Evolutionary conservation across 2,888 invertebrate species (phyloP).

Genomic region (Apodemia mormo): DNA sequence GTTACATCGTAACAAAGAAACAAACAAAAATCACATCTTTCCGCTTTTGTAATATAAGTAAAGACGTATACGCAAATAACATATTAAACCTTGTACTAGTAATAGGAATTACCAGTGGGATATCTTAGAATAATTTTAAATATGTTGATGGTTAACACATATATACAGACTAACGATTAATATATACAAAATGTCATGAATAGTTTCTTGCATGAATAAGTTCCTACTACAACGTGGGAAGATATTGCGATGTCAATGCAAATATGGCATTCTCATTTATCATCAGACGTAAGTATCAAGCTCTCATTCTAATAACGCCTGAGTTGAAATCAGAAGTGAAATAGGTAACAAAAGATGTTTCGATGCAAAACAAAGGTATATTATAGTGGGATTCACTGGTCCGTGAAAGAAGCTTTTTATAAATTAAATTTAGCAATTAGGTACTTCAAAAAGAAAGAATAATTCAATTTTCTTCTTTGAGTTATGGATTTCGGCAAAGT

Average conservation of each 20-base stretch:
- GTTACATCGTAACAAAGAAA: no score
- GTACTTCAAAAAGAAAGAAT: no score
- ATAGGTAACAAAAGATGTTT: background rate
- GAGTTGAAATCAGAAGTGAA: background rate
- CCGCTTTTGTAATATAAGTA: no score
- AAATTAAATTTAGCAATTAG: background rate
- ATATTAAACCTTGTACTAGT: no score
- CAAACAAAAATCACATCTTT: no score
- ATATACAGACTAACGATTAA: background rate
- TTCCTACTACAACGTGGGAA: constrained; percentile 12
- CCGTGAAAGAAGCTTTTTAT: background rate
- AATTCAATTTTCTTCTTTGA: no score
- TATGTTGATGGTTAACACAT: no score
- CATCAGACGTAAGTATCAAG: constrained; percentile 4
- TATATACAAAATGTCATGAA: background rate
- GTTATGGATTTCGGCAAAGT: no score
- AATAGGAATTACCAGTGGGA: no score
- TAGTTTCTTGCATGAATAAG: constrained; percentile 7
- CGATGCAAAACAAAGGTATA: background rate
- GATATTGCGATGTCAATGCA: constrained; percentile 8
- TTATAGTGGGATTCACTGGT: background rate
- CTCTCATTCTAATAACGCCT: constrained; percentile 4
- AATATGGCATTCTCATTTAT: constrained; percentile 8
- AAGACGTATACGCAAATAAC: no score
- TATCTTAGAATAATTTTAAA: no score